These are phyloP conservation scores for Nomada flava DNA, from an alignment of 2,888 invertebrate species.

Conservation along the genomic window DNA sequence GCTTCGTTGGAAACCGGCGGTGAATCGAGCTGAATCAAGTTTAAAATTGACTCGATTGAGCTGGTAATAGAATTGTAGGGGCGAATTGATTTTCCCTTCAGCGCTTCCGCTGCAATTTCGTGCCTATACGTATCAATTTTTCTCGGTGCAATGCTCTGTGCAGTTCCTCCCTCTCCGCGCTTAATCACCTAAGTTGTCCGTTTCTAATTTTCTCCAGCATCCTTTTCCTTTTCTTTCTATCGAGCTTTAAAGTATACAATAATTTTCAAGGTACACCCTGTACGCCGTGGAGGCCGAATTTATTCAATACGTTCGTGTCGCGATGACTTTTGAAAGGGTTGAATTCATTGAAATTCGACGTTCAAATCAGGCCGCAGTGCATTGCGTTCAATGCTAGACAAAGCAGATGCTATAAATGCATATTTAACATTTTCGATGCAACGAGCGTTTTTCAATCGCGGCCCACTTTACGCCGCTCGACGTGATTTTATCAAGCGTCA, in stretches of 20 bases:
- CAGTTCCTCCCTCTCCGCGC: background rate
- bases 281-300: too few relatives aligned
- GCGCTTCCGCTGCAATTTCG: slow-evolving; percentile 32
- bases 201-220: background rate
- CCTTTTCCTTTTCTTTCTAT: background rate
- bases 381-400: slow-evolving; percentile 29
- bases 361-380: background rate
- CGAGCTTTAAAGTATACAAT: too few relatives aligned
- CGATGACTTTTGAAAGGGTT: background rate
- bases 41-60: slow-evolving; percentile 46
- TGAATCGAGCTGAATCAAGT: slow-evolving; percentile 28
- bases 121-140: slow-evolving; percentile 31
- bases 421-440: slow-evolving; percentile 23
- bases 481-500: slow-evolving; percentile 25
- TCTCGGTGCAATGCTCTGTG: background rate
- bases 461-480: background rate
- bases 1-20: background rate
- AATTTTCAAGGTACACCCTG: too few relatives aligned
- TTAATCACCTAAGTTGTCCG: background rate
- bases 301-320: too few relatives aligned
- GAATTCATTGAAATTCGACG: too few relatives aligned
- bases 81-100: slow-evolving; percentile 46
- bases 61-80: slow-evolving; percentile 47
- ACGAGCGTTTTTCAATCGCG: slow-evolving; percentile 42
- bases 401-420: slow-evolving; percentile 25